Evolutionary conservation across 1,140 invertebrate genomes (phyloP), one percentile per base, ranked within the genome.

Genomic region (Dinoponera quadriceps): DNA sequence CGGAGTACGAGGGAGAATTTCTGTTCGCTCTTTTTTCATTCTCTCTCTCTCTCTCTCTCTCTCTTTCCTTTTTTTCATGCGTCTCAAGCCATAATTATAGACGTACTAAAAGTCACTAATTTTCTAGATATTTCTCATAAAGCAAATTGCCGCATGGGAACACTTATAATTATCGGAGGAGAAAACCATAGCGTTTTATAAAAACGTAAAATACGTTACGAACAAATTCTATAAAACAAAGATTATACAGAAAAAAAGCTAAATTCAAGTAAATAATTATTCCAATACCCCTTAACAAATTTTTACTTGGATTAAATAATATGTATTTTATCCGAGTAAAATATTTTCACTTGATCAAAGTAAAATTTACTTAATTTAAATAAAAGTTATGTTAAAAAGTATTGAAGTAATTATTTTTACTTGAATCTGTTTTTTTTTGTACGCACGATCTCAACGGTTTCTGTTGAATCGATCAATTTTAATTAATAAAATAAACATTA

Each of bases 1-100:
- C 51, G 65, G 69, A 48, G 51, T 65, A 18, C 13, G n/a, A 59
- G 13, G 22, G 16, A 68, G 18, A 27, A 78, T 29, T 80, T 69
- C 57, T 44, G 3, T 7, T 44, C 38, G 0, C 11, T 7, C 38
- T 44, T 44, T 44, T 44, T 44, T 44, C 38, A 1, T 9, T 44
- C 38, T 44, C 9, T 9, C n/a, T n/a, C n/a, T n/a, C n/a, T n/a
- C n/a, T n/a, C n/a, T n/a, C n/a, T n/a, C n/a, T n/a, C n/a, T n/a
- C n/a, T n/a, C n/a, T n/a, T n/a, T n/a, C n/a, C 7, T 62, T 25
- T 14, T 48, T 75, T 33, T 69, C 33, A 48, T 11, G 11, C n/a
- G n/a, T n/a, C n/a, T 22, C 1, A n/a, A 78, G n/a, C 48, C 1
- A 14, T 69, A 22, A 27, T 69, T 55, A 44, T 29, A 29, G 14